Conservation (phyloP, 30 jellyfish, hydroid and myxozoan species). For the Mastigias papua region DNA sequence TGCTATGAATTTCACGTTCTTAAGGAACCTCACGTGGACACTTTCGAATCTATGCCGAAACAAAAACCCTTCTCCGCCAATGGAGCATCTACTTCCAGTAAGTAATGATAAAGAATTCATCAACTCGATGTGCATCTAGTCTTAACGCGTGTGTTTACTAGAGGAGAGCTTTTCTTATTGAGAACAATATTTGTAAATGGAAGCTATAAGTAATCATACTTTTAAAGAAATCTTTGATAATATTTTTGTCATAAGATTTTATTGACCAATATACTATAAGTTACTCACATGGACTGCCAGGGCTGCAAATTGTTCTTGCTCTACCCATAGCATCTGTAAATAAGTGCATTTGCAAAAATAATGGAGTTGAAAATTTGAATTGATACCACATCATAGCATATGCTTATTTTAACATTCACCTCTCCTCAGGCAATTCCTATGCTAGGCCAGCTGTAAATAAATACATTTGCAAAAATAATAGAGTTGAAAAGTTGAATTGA, state of each 20-base stretch:
- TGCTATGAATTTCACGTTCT: conserved; percentile 80
- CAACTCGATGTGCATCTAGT: not conserved
- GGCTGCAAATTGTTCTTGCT: not conserved
- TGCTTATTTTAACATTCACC: too few species aligned
- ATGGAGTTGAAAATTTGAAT: too few species aligned
- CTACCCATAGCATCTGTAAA: not conserved
- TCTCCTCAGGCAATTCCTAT: conserved; percentile 82
- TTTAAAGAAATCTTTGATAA: too few species aligned
- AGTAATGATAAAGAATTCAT: conserved; percentile 2
- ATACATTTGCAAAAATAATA: not conserved
- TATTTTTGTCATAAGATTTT: too few species aligned
- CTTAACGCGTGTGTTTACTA: not conserved
- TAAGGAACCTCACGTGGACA: conserved; percentile 96
- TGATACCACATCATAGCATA: too few species aligned
- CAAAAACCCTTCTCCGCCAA: conserved; percentile 95
- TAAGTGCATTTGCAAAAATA: not conserved
- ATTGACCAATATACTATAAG: too few species aligned
- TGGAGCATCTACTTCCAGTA: conserved; percentile 77
- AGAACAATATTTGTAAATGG: too few species aligned
- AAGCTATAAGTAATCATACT: too few species aligned
- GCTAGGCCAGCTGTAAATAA: conserved; percentile 44
- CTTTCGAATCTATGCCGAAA: conserved; percentile 96
- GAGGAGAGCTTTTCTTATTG: too few species aligned
- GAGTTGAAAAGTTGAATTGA: too few species aligned
- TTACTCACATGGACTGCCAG: not conserved